These are phyloP conservation scores for Nanorana parkeri DNA, from an alignment of 2,113 vertebrate species.

Conservation along the genomic window DNA sequence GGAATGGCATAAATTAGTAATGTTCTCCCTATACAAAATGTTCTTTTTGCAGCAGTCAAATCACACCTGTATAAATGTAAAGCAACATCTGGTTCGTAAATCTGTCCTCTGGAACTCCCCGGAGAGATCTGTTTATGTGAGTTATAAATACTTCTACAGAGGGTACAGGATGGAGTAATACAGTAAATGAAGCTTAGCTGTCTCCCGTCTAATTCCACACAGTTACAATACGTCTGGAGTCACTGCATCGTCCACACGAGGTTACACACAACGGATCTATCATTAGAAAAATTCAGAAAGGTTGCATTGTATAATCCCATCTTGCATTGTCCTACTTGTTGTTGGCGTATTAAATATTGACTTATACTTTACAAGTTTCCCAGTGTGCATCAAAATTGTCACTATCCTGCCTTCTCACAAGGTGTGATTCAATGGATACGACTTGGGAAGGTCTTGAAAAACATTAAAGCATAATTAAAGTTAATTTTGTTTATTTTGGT, in stretches of 20 bases:
- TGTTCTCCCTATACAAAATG: constrained; percentile 33
- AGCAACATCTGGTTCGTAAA: constrained; percentile 55
- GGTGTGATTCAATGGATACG: background rate
- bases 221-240: no score
- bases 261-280: background rate
- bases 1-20: constrained; percentile 41
- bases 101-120: constrained; percentile 35
- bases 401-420: background rate
- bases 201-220: constrained; percentile 37
- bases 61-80: constrained; percentile 53
- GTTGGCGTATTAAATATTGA: background rate
- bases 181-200: background rate
- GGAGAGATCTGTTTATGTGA: constrained; percentile 40
- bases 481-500: no score
- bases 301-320: background rate
- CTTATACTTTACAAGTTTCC: background rate
- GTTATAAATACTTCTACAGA: constrained; percentile 46
- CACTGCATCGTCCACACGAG: background rate
- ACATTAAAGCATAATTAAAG: no score
- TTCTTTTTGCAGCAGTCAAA: constrained; percentile 32
- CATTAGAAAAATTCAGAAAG: background rate
- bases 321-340: background rate
- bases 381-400: background rate
- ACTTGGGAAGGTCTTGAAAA: background rate
- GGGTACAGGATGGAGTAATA: constrained; percentile 45